Percentiles rank a stretch among this genome's conserved stretches.
Evolutionary conservation across 2,888 invertebrate species (phyloP).

Genomic region (Sericinus montela): DNA sequence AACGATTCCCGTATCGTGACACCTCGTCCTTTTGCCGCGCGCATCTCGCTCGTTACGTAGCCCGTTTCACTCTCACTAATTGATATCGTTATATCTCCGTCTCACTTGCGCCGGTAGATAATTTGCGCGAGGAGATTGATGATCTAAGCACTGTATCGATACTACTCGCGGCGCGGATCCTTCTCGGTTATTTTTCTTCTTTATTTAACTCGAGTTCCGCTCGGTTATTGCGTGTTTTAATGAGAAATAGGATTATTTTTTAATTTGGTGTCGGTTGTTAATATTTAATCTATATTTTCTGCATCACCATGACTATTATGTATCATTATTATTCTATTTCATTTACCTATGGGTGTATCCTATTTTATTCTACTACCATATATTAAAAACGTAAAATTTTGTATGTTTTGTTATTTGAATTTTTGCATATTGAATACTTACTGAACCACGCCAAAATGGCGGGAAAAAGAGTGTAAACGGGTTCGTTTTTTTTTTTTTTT

Average conservation of each 20-base stretch:
- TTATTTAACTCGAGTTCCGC: slow-evolving; percentile 20
- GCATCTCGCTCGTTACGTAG: slow-evolving; percentile 19
- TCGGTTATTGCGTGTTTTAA: not conserved
- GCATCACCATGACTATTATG: too few relatives aligned
- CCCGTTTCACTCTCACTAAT: slow-evolving; percentile 19
- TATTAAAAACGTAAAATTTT: too few relatives aligned
- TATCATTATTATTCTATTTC: too few relatives aligned
- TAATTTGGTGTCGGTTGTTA: not conserved
- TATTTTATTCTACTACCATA: too few relatives aligned
- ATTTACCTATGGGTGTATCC: too few relatives aligned
- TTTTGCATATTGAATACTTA: too few relatives aligned
- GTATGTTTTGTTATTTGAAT: too few relatives aligned
- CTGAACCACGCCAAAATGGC: too few relatives aligned
- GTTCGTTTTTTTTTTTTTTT: too few relatives aligned
- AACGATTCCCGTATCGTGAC: slow-evolving; percentile 35
- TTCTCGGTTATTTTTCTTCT: slow-evolving; percentile 12
- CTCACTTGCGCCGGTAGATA: slow-evolving; percentile 37
- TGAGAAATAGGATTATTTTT: not conserved
- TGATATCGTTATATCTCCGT: slow-evolving; percentile 27
- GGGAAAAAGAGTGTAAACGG: too few relatives aligned
- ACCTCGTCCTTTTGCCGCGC: slow-evolving; percentile 28
- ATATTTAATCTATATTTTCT: too few relatives aligned
- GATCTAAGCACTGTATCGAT: slow-evolving; percentile 56
- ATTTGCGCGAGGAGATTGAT: slow-evolving; percentile 65
- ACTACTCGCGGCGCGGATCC: slow-evolving; percentile 22